Base-by-base conservation (phyloP, 2,888 invertebrate genomes). In the Zelleria hepariella region DNA sequence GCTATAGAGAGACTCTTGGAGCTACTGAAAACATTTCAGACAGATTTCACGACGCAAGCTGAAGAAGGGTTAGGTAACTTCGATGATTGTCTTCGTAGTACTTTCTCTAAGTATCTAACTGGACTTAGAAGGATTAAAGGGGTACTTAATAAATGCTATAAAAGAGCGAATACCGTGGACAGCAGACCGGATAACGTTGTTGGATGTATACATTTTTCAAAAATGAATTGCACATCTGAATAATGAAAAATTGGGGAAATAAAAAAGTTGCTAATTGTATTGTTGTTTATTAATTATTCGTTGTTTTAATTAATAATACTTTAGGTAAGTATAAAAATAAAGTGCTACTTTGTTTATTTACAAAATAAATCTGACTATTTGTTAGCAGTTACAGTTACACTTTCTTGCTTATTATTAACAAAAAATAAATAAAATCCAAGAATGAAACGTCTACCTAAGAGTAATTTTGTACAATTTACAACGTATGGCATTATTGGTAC, bases 301-400 rank as follows among this genome's bases (percentile, higher is more conserved):
- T 69, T 73, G 66, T 72, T 72, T 49, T 70, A 72, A 71, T 73
- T 70, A 72, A 72, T 80, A 79, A 80, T 80, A 80, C 77, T 80
- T 77, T 71, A 68, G 68, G 32, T 42, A 15, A 72, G 73, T 75
- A 69, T 68, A 72, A 72, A 73, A 74, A 68, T 68, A 62, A 57
- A 62, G 60, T 62, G 64, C 62, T 68, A 78, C 55, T 10, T 6
- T 51, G 23, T 21, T 21, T 54, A 54, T 75, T 74, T 76, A 78
- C 69, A 68, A 54, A 63, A 74, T 59, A 63, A 59, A 64, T 58
- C n/a, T 60, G 60, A 60, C 59, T 54, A 57, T 57, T n/a, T 56
- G 10, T 32, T 42, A 42, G 32, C 10, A 32, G 51, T 55, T 32
- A 32, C 25, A 52, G n/a, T 26, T 26, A 10, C 49, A 57, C 51